Conservation (phyloP, 2,113 vertebrate species). For the Alethe diademata region DNA sequence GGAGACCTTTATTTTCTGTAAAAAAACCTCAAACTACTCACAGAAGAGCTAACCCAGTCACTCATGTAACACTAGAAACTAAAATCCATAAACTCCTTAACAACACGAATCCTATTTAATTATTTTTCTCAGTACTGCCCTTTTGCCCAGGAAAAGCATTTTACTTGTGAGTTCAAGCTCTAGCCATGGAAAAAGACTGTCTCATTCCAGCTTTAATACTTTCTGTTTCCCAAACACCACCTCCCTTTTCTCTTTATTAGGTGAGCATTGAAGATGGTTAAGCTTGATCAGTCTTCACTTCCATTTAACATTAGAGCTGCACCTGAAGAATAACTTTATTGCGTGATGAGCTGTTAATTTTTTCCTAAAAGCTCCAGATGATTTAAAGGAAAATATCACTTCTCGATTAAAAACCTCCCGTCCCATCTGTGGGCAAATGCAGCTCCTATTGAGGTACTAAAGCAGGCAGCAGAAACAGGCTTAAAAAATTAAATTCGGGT, state of each 20-base stretch:
- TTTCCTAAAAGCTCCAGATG: not conserved
- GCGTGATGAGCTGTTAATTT: not conserved
- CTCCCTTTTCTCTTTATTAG: not conserved
- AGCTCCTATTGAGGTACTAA: not conserved
- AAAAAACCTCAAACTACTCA: not conserved
- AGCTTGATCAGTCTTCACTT: not conserved
- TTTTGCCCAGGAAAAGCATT: accelerated
- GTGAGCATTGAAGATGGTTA: not conserved
- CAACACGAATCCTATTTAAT: accelerated
- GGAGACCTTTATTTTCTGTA: accelerated
- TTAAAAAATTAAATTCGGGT: not conserved
- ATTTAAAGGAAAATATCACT: not conserved
- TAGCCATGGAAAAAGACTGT: accelerated
- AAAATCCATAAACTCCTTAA: accelerated
- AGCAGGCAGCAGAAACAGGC: not conserved
- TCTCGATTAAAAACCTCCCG: not conserved
- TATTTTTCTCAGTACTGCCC: accelerated
- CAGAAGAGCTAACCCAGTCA: accelerated
- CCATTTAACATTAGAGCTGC: not conserved
- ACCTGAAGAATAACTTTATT: not conserved
- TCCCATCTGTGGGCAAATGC: not conserved
- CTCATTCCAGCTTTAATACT: accelerated
- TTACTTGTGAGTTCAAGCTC: accelerated
- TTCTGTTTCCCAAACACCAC: not conserved
- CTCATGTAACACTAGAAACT: accelerated